These are phyloP conservation scores for Tachysurus fulvidraco DNA, from an alignment of 2,113 vertebrate species.

Conservation along the genomic window DNA sequence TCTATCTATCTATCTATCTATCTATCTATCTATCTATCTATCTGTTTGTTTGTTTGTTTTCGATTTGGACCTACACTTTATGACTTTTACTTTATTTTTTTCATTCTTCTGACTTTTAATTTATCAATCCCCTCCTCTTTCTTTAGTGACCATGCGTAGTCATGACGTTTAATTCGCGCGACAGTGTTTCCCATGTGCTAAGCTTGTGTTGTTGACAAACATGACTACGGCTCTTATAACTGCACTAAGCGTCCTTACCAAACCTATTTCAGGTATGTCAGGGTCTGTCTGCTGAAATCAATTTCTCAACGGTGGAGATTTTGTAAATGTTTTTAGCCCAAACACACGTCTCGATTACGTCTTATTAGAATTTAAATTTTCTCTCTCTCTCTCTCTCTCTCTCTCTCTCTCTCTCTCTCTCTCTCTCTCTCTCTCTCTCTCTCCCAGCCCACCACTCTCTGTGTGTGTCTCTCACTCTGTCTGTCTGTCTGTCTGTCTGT, in stretches of 20 bases:
- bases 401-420: too few relatives aligned
- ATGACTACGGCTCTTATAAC: constrained; percentile 66
- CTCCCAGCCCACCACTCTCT: too few relatives aligned
- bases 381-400: too few relatives aligned
- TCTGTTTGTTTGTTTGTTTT: neutral
- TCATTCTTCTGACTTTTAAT: constrained; percentile 19
- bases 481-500: too few relatives aligned
- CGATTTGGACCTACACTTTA: neutral
- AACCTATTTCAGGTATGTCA: constrained; percentile 65
- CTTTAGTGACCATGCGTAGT: too few relatives aligned
- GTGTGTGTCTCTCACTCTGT: too few relatives aligned
- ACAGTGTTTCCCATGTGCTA: neutral
- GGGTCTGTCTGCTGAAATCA: neutral
- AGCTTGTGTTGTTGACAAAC: neutral
- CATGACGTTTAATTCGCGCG: constrained; percentile 21
- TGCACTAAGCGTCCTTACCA: constrained; percentile 64
- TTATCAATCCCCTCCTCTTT: neutral
- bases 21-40: neutral
- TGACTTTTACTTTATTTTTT: constrained; percentile 26
- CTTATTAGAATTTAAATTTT: too few relatives aligned
- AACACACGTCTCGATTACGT: neutral
- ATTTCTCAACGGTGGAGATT: neutral
- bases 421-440: too few relatives aligned
- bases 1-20: neutral
- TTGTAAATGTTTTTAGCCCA: neutral